Conservation (phyloP, 1,140 invertebrate genomes). For the Megalopta genalis region DNA sequence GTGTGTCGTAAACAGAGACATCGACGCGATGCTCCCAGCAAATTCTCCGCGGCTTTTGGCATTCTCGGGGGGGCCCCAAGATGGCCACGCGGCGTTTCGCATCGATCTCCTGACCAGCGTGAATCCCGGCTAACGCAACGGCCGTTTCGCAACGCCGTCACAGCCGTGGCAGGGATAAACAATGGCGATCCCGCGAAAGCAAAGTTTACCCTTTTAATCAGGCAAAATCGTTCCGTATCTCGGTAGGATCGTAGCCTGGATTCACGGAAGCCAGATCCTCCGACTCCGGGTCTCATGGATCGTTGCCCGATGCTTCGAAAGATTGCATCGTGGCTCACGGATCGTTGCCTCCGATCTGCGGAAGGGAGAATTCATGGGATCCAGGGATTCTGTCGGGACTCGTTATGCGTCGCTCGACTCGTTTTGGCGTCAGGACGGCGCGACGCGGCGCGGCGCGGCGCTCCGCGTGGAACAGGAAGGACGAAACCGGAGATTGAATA, state of each 20-base stretch:
- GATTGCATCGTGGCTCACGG: constrained; percentile 58
- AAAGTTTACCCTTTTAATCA: constrained; percentile 31
- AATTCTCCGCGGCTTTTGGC: neutral
- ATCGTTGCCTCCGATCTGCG: constrained; percentile 56
- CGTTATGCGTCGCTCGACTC: too few species aligned
- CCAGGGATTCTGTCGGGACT: constrained; percentile 10
- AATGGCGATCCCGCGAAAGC: constrained; percentile 20
- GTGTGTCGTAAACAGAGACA: too few species aligned
- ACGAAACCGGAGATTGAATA: constrained; percentile 1
- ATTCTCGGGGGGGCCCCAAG: neutral
- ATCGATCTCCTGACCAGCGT: neutral
- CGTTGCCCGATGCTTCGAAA: constrained; percentile 56
- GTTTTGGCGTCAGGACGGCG: neutral
- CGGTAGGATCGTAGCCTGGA: constrained; percentile 27
- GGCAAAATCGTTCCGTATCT: constrained; percentile 24
- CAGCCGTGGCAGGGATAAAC: constrained; percentile 1
- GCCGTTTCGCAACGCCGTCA: constrained; percentile 1
- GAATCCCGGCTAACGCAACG: neutral
- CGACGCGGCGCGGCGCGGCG: too few species aligned
- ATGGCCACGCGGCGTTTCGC: neutral
- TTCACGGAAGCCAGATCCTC: constrained; percentile 37
- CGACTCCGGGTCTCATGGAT: constrained; percentile 41
- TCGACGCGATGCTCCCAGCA: too few species aligned
- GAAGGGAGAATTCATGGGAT: constrained; percentile 51
- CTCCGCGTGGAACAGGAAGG: neutral